Conservation (phyloP, 2,797 vertebrate species). For the Furcifer pardalis region DNA sequence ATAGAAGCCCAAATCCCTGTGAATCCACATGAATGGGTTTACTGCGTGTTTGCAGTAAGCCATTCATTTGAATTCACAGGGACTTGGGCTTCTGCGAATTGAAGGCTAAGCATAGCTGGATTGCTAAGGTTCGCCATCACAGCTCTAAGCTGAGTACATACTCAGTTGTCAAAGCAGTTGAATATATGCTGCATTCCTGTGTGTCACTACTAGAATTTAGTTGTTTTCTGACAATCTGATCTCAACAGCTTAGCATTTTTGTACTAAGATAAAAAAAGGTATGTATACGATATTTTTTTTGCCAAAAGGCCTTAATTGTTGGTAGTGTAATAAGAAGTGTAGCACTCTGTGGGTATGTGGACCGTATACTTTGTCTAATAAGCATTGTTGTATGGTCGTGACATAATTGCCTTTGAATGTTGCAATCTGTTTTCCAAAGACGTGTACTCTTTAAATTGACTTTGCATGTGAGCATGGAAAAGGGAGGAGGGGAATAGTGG, state of each 20-base stretch:
- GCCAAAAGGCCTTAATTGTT: not conserved
- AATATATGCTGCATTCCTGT: too few species aligned
- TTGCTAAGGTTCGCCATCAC: too few species aligned
- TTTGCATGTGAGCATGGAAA: not conserved
- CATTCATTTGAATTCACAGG: too few species aligned
- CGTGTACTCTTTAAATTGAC: not conserved
- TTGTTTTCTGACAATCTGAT: not conserved
- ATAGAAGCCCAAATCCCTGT: too few species aligned
- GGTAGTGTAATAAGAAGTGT: not conserved
- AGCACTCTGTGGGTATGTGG: not conserved
- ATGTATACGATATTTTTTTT: slow-evolving; percentile 46
- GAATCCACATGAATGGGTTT: too few species aligned
- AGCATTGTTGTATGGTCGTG: not conserved
- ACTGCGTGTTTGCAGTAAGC: too few species aligned
- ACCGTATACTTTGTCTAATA: not conserved
- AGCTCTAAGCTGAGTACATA: not conserved
- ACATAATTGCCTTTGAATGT: slow-evolving; percentile 51
- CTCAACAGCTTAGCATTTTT: not conserved
- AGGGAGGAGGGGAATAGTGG: not conserved
- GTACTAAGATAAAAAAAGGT: not conserved
- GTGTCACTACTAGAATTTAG: not conserved
- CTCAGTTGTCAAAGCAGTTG: not conserved
- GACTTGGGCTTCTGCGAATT: too few species aligned
- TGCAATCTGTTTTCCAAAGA: slow-evolving; percentile 49
- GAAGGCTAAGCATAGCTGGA: too few species aligned